Base-by-base conservation (phyloP, 64 coral and sea anemone species). In the Actinia tenebrosa region DNA sequence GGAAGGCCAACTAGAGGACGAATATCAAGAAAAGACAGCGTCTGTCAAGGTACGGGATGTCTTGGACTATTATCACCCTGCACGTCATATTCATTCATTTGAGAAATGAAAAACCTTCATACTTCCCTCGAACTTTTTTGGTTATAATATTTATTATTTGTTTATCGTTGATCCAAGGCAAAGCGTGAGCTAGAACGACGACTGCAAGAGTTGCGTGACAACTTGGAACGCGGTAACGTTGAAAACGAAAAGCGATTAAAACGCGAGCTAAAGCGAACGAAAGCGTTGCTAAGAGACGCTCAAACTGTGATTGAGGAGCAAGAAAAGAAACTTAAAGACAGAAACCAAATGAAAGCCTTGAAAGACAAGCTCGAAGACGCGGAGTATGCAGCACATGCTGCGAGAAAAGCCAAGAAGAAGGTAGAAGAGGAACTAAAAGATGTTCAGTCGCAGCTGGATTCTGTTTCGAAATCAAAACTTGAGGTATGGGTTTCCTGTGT, bases 281-380 rank as follows among this genome's bases (percentile, higher is more conserved):
- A 98, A 93, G 96, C 96, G 25, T 88, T 98, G n/a, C 53, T 98
- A 44, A 89, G 90, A 59, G 96, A 98, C 71, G 96, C 96, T 46
- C 96, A 98, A 44, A 66, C 87, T 10, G 96, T 94, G 8, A 98
- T 98, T 47, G 96, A 98, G 17, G 87, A 78, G 25, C 88, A 92
- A 93, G 96, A 92, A 23, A 92, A 96, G 61, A 89, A 90, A 22
- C 90, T 89, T 46, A 96, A 96, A 68, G 94, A 96, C 30, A 86
- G 69, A 87, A 96, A 87, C 78, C 94, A 96, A 58, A 50, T 96
- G 25, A 96, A 96, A 54, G 91, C 91, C 23, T 72, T 96, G 5
- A 96, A 96, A 44, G 90, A 96, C 88, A 61, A 94, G 91, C 90
- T 98, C 43, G 96, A 98, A 91, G 96, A 98, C 85, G 71, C 88